Percentiles rank a stretch among this genome's conserved stretches.
phyloP scores from a whole-genome alignment of 1,140 invertebrate genomes.

The Drosophila tsacasi region DNA sequence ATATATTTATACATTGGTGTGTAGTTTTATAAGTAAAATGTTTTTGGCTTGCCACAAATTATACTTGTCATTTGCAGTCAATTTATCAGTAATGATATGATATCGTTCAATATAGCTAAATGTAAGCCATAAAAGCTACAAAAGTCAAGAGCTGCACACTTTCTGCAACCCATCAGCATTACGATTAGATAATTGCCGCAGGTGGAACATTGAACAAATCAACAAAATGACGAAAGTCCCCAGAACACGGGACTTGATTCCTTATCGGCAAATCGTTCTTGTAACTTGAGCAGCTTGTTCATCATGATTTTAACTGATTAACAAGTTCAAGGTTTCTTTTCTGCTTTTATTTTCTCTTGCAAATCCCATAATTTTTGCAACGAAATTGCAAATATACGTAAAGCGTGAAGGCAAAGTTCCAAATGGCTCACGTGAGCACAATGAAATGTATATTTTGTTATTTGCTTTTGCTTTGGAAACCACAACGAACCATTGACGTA shows the following conservation, averaged over 20 bases:
- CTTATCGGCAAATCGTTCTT: conserved; percentile 42
- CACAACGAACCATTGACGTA: conserved; percentile 51
- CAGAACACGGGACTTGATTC: conserved; percentile 21
- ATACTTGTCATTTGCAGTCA: not conserved
- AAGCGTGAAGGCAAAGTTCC: conserved; percentile 36
- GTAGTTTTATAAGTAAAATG: conserved; percentile 8
- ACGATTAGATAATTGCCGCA: conserved; percentile 31
- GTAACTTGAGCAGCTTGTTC: conserved; percentile 45
- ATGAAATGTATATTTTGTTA: conserved; percentile 11
- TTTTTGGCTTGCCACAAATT: conserved; percentile 14
- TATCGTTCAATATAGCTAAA: conserved; percentile 6
- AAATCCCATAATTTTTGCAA: conserved; percentile 17
- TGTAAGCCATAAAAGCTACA: conserved; percentile 17
- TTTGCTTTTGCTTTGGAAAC: conserved; percentile 14
- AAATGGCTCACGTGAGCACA: conserved; percentile 62
- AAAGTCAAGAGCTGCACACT: conserved; percentile 19
- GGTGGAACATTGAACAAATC: conserved; percentile 23
- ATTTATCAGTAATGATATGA: conserved; percentile 12
- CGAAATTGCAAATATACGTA: conserved; percentile 23
- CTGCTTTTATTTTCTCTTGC: not conserved
- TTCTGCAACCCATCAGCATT: conserved; percentile 23
- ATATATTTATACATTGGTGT: not conserved
- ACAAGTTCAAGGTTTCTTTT: conserved; percentile 6
- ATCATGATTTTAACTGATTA: conserved; percentile 29
- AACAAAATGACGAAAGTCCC: conserved; percentile 8